Evolutionary conservation across 2,888 invertebrate species (phyloP).

Genomic region (Idaea aversata): DNA sequence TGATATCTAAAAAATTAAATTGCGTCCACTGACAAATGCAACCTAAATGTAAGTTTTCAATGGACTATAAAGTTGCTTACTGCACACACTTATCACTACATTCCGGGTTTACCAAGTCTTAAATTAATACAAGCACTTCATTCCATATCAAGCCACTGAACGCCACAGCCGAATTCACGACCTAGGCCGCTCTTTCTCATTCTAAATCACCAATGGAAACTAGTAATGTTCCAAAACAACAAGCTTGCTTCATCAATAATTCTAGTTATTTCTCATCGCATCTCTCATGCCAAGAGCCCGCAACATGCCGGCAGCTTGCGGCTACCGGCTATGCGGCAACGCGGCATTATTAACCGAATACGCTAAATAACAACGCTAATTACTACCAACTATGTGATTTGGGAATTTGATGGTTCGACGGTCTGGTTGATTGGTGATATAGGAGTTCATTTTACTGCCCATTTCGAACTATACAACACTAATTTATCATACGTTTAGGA

Average conservation of each 20-base stretch:
- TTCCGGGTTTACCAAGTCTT: too few relatives aligned
- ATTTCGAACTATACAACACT: too few relatives aligned
- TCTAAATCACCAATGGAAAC: background rate
- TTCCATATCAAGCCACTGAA: too few relatives aligned
- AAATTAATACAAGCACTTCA: too few relatives aligned
- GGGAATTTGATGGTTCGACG: background rate
- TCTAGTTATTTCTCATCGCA: background rate
- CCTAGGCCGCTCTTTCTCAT: background rate
- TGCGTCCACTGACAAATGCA: too few relatives aligned
- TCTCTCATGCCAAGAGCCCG: background rate
- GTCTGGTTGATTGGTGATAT: background rate
- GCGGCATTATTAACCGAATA: background rate
- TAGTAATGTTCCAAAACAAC: background rate
- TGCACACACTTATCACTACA: too few relatives aligned
- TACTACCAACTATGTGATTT: background rate
- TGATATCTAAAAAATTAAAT: too few relatives aligned
- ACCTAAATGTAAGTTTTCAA: too few relatives aligned
- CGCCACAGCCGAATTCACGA: too few relatives aligned
- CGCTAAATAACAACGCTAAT: background rate
- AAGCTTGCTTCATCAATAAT: background rate
- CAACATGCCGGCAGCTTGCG: background rate
- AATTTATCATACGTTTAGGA: too few relatives aligned
- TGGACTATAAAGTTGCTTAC: too few relatives aligned
- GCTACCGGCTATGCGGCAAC: background rate
- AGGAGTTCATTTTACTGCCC: background rate